Percentiles rank a stretch among this genome's conserved stretches.
Evolutionary conservation across 2,888 invertebrate genomes (phyloP).

Genomic region (Drosophila trichaetosa): DNA sequence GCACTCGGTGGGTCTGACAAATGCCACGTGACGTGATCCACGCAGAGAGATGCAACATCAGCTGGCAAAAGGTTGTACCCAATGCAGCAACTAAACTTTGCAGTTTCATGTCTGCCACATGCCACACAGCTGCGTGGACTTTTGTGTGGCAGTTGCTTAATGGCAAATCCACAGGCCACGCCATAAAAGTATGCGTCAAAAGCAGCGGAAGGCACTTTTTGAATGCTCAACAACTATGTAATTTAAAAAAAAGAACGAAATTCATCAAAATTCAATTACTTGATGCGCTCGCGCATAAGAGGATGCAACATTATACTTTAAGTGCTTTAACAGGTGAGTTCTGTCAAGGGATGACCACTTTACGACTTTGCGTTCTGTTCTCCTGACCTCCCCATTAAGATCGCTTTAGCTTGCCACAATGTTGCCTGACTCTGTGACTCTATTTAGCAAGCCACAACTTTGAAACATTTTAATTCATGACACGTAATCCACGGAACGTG

Average conservation of each 20-base stretch:
- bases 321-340: conserved; percentile 43
- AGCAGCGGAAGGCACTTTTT: conserved; percentile 41
- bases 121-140: conserved; percentile 26
- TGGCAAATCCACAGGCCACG: conserved; percentile 59
- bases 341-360: conserved; percentile 13
- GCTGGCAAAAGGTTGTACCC: conserved; percentile 49
- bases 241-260: conserved; percentile 46
- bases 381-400: conserved; percentile 28
- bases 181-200: conserved; percentile 57
- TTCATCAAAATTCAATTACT: conserved; percentile 75
- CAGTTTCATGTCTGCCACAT: conserved; percentile 59
- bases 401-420: conserved; percentile 32
- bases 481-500: conserved; percentile 54
- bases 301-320: conserved; percentile 39
- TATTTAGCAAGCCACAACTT: conserved; percentile 23
- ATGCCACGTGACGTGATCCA: conserved; percentile 58
- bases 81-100: conserved; percentile 47
- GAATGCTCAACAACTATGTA: conserved; percentile 64
- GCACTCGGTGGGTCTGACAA: conserved; percentile 37
- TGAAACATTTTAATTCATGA: conserved; percentile 31
- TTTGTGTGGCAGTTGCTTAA: conserved; percentile 43
- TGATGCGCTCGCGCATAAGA: conserved; percentile 36
- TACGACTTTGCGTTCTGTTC: conserved; percentile 32
- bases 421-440: conserved; percentile 12
- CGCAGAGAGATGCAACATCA: conserved; percentile 35